These are phyloP conservation scores for Lepus townsendii DNA, from an alignment of 2,797 vertebrate genomes.

Conservation along the genomic window DNA sequence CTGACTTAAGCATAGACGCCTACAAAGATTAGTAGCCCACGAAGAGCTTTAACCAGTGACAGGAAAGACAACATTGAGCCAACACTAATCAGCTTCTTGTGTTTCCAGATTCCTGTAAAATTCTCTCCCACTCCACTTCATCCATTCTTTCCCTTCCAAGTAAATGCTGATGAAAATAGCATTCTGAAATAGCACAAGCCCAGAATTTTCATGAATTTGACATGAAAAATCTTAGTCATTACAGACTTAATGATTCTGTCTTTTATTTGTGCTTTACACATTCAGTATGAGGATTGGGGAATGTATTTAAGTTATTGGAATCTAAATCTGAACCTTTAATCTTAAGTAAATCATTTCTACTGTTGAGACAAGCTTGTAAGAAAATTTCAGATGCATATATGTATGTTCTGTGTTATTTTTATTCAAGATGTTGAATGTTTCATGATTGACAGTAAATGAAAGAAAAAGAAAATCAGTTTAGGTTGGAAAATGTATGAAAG, in stretches of 20 bases:
- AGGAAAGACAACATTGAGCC: neutral
- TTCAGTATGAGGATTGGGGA: neutral
- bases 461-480: constrained; percentile 38
- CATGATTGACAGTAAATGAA: neutral
- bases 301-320: constrained; percentile 16
- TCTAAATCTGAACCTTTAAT: constrained; percentile 2
- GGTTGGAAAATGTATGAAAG: neutral
- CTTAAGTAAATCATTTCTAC: neutral
- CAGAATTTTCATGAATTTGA: constrained; percentile 5
- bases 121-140: neutral
- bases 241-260: neutral
- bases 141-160: neutral
- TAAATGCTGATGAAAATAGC: neutral
- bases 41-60: neutral
- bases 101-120: neutral
- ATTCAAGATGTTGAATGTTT: neutral
- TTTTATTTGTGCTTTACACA: neutral
- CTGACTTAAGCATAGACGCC: neutral
- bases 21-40: neutral
- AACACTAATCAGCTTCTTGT: neutral
- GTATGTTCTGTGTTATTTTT: constrained; percentile 18
- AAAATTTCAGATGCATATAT: neutral
- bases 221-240: neutral
- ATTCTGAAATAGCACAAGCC: constrained; percentile 26
- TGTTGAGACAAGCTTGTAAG: neutral